Conservation (phyloP, 2,113 vertebrate genomes). For the Grantiella picta region DNA sequence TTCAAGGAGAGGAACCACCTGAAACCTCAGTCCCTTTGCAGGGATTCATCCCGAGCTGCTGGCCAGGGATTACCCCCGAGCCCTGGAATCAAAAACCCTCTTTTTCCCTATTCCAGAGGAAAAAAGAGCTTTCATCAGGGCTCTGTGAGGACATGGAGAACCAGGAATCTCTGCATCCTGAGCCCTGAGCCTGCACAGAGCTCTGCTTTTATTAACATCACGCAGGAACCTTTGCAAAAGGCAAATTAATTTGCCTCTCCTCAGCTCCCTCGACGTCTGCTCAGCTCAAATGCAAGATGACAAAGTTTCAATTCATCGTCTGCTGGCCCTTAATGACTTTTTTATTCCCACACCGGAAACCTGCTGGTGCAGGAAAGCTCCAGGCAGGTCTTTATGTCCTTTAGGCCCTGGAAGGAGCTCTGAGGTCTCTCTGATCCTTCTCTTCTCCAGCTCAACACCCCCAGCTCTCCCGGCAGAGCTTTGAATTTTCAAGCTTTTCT, state of each 20-base stretch:
- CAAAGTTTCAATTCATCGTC: neutral
- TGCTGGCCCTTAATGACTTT: neutral
- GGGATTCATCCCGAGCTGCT: neutral
- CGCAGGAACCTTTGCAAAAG: neutral
- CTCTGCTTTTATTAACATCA: neutral
- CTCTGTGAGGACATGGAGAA: neutral
- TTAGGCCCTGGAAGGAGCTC: accelerated
- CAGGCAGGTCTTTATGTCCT: neutral
- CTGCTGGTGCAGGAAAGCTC: neutral
- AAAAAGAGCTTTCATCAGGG: neutral
- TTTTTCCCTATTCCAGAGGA: neutral
- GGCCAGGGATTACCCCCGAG: neutral
- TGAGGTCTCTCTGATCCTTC: neutral
- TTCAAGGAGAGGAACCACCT: neutral
- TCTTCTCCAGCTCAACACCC: neutral
- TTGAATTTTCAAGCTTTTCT: neutral
- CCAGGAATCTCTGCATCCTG: neutral
- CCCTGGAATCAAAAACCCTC: neutral
- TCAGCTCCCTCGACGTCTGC: neutral
- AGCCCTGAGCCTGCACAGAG: neutral
- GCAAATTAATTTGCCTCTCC: neutral
- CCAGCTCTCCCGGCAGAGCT: neutral
- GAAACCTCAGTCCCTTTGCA: accelerated
- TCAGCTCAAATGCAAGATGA: neutral
- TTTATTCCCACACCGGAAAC: neutral